Base-by-base conservation (phyloP, 2,888 invertebrate genomes). In the Athrips mouffetella region DNA sequence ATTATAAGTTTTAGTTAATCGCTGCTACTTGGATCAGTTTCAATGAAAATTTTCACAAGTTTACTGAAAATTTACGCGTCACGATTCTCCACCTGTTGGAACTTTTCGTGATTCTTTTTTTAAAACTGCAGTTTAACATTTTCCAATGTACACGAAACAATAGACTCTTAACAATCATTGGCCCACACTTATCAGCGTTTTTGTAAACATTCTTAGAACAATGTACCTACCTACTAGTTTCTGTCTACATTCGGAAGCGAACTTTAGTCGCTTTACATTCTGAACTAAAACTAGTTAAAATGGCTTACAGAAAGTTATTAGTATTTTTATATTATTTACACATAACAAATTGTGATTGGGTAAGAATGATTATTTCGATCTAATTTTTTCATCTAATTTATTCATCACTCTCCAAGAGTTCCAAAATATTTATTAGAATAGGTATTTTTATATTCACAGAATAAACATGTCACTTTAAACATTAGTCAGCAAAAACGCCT, bases 131-230 rank as follows among this genome's bases (percentile, higher is more conserved):
- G n/a, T 16, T 37, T 30, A 21, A 21, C 7, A 5, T 46, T 27
- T 30, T 1, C 35, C 16, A 45, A 30, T 45, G 16, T 33, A 39
- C 6, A 8, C 31, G 41, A 47, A 48, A 57, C 58, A 61, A 70
- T 66, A 52, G 62, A 25, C 48, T 47, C 11, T 57, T 29, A 63
- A 63, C 63, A 58, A 65, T 63, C 52, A 59, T 64, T 62, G 57
- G 59, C 46, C 39, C n/a, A 47, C 37, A 57, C 61, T 69, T 70
- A 67, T 66, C 69, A 66, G 50, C 47, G 42, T 58, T 55, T 65
- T 69, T 57, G 63, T 68, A 76, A 74, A 76, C 69, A 69, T 60
- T 57, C 39, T 15, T 10, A 8, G 44, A 44, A 52, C 49, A 40
- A 49, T 45, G 46, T 39, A 45, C 54, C n/a, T n/a, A n/a, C n/a